Percentiles rank a stretch among this genome's conserved stretches.
Conservation (phyloP, 2,888 invertebrate species). For the Alsophila aescularia region DNA sequence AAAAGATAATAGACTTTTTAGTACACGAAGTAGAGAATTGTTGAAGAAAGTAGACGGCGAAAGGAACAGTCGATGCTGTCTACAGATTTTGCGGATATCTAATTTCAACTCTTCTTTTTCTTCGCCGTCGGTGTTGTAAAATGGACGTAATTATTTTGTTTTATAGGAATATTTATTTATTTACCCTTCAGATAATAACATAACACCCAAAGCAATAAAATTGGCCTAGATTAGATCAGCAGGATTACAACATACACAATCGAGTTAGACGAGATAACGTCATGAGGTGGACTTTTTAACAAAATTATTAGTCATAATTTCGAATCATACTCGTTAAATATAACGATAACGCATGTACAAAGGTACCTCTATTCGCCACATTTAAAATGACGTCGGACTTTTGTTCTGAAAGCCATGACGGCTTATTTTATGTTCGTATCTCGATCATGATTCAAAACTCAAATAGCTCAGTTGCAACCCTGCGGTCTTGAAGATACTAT, state of each 20-base stretch:
- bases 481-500: background rate
- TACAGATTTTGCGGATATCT: slow-evolving; percentile 1
- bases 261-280: too few relatives aligned
- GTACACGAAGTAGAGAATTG: background rate
- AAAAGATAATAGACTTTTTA: slow-evolving; percentile 12
- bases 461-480: too few relatives aligned
- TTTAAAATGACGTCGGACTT: too few relatives aligned
- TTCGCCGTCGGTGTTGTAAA: slow-evolving; percentile 17
- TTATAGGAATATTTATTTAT: slow-evolving; percentile 18
- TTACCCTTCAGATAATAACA: slow-evolving; percentile 15
- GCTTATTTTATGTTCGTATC: too few relatives aligned
- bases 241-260: too few relatives aligned
- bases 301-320: too few relatives aligned
- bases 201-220: slow-evolving; percentile 15
- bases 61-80: background rate
- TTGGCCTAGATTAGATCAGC: slow-evolving; percentile 25
- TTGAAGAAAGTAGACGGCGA: background rate
- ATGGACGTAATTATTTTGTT: slow-evolving; percentile 7
- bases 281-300: too few relatives aligned
- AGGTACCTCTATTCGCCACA: too few relatives aligned
- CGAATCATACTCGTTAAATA: too few relatives aligned
- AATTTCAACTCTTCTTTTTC: slow-evolving; percentile 5
- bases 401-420: too few relatives aligned
- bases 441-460: too few relatives aligned
- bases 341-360: too few relatives aligned